Evolutionary conservation across 2,113 vertebrate genomes (phyloP).

Genomic region (Cathartes aura): DNA sequence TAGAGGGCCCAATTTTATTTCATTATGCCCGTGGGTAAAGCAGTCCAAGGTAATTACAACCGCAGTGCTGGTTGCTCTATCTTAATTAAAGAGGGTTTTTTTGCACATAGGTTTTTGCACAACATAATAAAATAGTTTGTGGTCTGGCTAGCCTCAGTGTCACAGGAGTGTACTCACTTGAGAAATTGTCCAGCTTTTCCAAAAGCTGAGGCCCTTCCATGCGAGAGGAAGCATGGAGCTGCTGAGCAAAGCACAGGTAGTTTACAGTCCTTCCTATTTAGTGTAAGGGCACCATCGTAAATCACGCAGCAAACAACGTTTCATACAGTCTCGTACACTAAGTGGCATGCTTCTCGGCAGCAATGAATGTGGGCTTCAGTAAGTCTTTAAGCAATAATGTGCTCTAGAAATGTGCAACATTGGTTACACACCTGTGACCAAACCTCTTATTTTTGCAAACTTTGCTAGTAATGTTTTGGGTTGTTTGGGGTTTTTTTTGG

Average conservation of each 20-base stretch:
- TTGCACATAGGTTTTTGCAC: conserved; percentile 54
- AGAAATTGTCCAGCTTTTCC: conserved; percentile 49
- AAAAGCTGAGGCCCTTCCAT: conserved; percentile 44
- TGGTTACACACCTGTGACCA: neutral
- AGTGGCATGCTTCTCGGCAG: conserved; percentile 43
- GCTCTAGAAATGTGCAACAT: neutral
- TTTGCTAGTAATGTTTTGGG: neutral
- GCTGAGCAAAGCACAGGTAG: neutral
- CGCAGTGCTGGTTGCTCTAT: conserved; percentile 35
- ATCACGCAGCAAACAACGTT: neutral
- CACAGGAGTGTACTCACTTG: conserved; percentile 24
- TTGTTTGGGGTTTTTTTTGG: neutral
- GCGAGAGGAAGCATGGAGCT: neutral
- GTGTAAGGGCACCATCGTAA: conserved; percentile 8
- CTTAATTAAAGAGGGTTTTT: conserved; percentile 64
- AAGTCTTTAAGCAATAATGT: neutral
- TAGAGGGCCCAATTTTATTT: conserved; percentile 63
- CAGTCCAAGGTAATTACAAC: conserved; percentile 50
- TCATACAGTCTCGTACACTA: neutral
- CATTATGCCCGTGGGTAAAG: conserved; percentile 62
- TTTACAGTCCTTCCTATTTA: conserved; percentile 24
- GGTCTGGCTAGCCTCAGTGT: conserved; percentile 65
- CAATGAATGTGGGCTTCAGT: conserved; percentile 40
- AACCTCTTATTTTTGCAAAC: neutral
- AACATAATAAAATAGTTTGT: conserved; percentile 62